Evolutionary conservation across 2,797 vertebrate species (phyloP).

Genomic region (Neomorphus geoffroyi): DNA sequence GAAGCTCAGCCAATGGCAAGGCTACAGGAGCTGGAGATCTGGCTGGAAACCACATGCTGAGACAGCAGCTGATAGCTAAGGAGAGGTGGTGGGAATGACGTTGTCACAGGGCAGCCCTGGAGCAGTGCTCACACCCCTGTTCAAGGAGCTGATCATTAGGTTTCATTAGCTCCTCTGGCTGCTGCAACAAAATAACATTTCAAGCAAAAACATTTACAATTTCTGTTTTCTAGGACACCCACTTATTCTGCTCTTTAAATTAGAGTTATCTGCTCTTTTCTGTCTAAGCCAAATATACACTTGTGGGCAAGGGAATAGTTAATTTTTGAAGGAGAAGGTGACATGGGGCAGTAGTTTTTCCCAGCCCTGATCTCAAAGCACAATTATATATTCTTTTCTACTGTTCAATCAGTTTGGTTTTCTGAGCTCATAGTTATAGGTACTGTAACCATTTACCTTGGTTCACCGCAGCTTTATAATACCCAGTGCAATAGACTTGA

Average conservation of each 20-base stretch:
- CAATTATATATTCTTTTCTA: neutral
- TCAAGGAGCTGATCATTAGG: neutral
- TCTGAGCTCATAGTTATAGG: neutral
- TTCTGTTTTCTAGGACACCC: neutral
- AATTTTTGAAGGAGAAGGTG: neutral
- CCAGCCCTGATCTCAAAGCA: neutral
- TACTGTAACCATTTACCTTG: neutral
- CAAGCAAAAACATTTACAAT: neutral
- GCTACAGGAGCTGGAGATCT: neutral
- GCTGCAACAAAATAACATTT: neutral
- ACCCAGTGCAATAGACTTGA: neutral
- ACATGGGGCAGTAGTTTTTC: neutral
- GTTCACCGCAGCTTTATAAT: neutral
- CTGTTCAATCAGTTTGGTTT: neutral
- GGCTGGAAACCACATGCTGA: neutral
- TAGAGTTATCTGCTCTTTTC: neutral
- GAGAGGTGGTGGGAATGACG: neutral
- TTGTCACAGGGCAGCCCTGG: neutral
- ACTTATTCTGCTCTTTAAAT: neutral
- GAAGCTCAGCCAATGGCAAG: neutral
- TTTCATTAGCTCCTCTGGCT: neutral
- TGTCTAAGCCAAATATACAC: neutral
- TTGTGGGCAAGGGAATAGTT: neutral
- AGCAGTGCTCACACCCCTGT: accelerated
- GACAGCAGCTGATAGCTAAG: neutral